Evolutionary conservation across 2,888 invertebrate species (phyloP).

Genomic region (Thymelicus sylvestris): DNA sequence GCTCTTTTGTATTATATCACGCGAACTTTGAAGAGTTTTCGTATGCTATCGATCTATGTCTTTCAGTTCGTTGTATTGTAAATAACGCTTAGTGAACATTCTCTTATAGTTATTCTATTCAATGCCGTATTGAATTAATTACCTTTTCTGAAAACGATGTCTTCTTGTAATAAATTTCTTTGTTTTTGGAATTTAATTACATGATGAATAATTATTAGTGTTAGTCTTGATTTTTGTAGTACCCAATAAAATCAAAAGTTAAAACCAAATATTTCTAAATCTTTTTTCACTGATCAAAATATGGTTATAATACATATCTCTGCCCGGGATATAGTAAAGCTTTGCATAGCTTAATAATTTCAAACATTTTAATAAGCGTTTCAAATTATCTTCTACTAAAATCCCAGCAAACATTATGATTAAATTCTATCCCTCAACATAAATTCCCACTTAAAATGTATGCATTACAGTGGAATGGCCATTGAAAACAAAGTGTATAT

Average conservation of each 20-base stretch:
- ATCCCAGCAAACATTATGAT: slow-evolving; percentile 33
- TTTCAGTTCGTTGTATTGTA: slow-evolving; percentile 30
- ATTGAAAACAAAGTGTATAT: slow-evolving; percentile 8
- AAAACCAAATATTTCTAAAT: neutral
- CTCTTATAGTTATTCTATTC: slow-evolving; percentile 14
- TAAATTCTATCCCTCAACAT: slow-evolving; percentile 34
- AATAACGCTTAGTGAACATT: slow-evolving; percentile 23
- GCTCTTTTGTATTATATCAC: slow-evolving; percentile 52
- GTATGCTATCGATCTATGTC: slow-evolving; percentile 40
- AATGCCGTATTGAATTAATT: neutral
- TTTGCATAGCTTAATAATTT: slow-evolving; percentile 31
- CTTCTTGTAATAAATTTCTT: too few species aligned
- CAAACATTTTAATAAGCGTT: slow-evolving; percentile 36
- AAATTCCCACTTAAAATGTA: slow-evolving; percentile 29
- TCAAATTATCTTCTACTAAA: slow-evolving; percentile 34
- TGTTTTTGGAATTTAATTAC: too few species aligned
- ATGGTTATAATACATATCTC: neutral
- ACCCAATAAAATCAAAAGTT: too few species aligned
- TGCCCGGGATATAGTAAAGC: neutral
- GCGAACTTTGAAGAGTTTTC: slow-evolving; percentile 57
- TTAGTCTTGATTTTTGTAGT: too few species aligned
- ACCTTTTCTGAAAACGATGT: neutral
- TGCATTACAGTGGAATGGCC: slow-evolving; percentile 21
- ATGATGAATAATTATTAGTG: too few species aligned
- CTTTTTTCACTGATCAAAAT: neutral